phyloP scores from a whole-genome alignment of 2,797 vertebrate genomes.

The Enoplosus armatus region DNA sequence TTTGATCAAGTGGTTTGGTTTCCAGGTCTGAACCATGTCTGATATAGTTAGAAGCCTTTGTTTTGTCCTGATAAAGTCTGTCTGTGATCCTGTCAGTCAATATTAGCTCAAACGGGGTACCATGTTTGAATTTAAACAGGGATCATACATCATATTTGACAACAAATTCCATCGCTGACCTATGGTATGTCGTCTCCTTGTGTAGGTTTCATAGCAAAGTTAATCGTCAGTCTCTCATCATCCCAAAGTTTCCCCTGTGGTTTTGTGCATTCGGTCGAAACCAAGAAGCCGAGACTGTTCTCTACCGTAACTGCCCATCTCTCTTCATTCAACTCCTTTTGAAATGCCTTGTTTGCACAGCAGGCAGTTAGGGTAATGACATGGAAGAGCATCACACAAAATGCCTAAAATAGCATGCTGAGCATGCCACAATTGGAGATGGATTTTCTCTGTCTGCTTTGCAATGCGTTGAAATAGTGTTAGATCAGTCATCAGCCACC shows the following conservation, averaged over 20 bases:
- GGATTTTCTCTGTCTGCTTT: constrained; percentile 64
- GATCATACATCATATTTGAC: constrained; percentile 44
- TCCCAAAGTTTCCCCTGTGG: constrained; percentile 55
- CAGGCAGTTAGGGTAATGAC: constrained; percentile 68
- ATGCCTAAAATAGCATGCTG: constrained; percentile 56
- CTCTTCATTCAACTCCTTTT: constrained; percentile 53
- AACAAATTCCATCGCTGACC: constrained; percentile 52
- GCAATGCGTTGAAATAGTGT: constrained; percentile 32
- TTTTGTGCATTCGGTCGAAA: constrained; percentile 55
- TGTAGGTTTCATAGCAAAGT: constrained; percentile 37
- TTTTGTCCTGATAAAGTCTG: too few relatives aligned
- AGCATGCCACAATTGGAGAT: constrained; percentile 51
- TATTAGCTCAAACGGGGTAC: constrained; percentile 13
- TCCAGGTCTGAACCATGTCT: background rate
- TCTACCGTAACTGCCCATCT: constrained; percentile 36
- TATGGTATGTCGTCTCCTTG: constrained; percentile 30
- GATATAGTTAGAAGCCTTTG: background rate
- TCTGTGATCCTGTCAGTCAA: background rate
- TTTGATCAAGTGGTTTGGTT: constrained; percentile 2
- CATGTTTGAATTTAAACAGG: constrained; percentile 33
- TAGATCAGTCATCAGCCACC: constrained; percentile 54
- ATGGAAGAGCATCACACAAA: constrained; percentile 65
- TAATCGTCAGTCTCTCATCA: constrained; percentile 51
- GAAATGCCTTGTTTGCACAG: constrained; percentile 65
- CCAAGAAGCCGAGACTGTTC: constrained; percentile 31